Conservation (phyloP, 1,140 invertebrate species). For the Kradibia gibbosae region DNA sequence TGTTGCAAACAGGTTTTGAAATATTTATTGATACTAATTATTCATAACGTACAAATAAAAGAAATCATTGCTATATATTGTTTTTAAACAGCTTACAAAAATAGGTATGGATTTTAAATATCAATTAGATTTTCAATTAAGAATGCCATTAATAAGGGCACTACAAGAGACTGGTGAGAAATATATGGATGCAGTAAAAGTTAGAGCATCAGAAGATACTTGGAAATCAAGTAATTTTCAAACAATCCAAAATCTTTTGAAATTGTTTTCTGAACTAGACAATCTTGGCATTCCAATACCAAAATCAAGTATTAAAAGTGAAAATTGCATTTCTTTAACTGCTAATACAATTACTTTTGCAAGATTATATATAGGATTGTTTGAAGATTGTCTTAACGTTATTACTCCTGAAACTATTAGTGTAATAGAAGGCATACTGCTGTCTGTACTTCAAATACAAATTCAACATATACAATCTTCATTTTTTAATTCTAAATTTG, state of each 20-base stretch:
- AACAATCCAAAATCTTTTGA: conserved; percentile 72
- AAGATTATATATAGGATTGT: conserved; percentile 78
- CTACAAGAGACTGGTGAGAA: conserved; percentile 82
- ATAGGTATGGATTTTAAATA: conserved; percentile 88
- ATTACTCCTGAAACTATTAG: conserved; percentile 77
- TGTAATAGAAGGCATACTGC: conserved; percentile 77
- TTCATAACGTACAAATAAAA: not conserved
- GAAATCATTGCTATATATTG: conserved; percentile 37
- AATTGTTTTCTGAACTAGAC: conserved; percentile 71
- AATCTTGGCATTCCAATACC: conserved; percentile 68
- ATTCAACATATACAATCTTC: conserved; percentile 77
- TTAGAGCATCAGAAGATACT: conserved; percentile 80
- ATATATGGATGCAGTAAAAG: conserved; percentile 81
- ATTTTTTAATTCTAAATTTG: conserved; percentile 74
- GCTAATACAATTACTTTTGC: conserved; percentile 81
- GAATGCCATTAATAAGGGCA: conserved; percentile 77
- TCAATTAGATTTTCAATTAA: conserved; percentile 85
- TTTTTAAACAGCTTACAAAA: conserved; percentile 76
- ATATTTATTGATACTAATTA: conserved; percentile 3
- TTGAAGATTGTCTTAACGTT: conserved; percentile 81
- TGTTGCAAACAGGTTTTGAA: conserved; percentile 81
- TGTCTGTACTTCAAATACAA: conserved; percentile 79
- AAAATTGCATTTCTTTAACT: conserved; percentile 80
- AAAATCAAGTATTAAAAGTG: conserved; percentile 70
- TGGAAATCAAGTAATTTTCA: conserved; percentile 82